Evolutionary conservation across 2,888 invertebrate genomes (phyloP).

Genomic region (Orthonevra nobilis): DNA sequence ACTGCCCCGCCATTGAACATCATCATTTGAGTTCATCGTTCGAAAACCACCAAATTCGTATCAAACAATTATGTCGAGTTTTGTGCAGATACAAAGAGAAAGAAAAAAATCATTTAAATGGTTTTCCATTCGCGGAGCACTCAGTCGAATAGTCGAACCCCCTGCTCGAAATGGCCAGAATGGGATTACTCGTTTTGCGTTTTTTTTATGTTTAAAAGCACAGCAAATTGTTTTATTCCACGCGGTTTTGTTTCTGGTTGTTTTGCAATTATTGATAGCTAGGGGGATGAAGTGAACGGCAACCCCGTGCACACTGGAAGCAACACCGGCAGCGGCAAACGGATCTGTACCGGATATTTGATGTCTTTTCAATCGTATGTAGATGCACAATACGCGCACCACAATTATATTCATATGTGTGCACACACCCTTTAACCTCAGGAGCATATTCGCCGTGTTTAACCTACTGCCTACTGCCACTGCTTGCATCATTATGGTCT

Average conservation of each 20-base stretch:
- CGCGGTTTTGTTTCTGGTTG: slow-evolving; percentile 70
- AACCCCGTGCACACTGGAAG: slow-evolving; percentile 57
- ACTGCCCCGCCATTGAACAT: slow-evolving; percentile 64
- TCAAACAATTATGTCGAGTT: slow-evolving; percentile 69
- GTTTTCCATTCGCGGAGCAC: slow-evolving; percentile 55
- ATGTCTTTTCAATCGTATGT: slow-evolving; percentile 65
- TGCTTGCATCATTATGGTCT: slow-evolving; percentile 62
- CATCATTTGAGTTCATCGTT: slow-evolving; percentile 67
- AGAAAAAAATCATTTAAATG: slow-evolving; percentile 62
- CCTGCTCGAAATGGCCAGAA: slow-evolving; percentile 31
- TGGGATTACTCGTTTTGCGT: slow-evolving; percentile 33
- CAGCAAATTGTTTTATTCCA: slow-evolving; percentile 70
- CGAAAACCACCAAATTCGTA: slow-evolving; percentile 66
- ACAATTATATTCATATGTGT: slow-evolving; percentile 40
- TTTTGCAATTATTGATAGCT: slow-evolving; percentile 70
- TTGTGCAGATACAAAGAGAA: slow-evolving; percentile 46
- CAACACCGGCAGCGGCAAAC: too few relatives aligned
- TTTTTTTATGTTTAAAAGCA: slow-evolving; percentile 62
- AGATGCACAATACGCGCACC: slow-evolving; percentile 54
- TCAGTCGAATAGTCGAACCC: slow-evolving; percentile 41
- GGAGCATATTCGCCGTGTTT: slow-evolving; percentile 61
- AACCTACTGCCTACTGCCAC: slow-evolving; percentile 69
- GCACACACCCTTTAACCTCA: slow-evolving; percentile 67
- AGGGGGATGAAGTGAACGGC: slow-evolving; percentile 66
- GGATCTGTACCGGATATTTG: slow-evolving; percentile 67